A percentile compares a stretch with the other conserved stretches of the same genome.
These are phyloP conservation scores for Meandrina meandrites DNA, from an alignment of 92 coral and sea anemone species.

Conservation along the genomic window DNA sequence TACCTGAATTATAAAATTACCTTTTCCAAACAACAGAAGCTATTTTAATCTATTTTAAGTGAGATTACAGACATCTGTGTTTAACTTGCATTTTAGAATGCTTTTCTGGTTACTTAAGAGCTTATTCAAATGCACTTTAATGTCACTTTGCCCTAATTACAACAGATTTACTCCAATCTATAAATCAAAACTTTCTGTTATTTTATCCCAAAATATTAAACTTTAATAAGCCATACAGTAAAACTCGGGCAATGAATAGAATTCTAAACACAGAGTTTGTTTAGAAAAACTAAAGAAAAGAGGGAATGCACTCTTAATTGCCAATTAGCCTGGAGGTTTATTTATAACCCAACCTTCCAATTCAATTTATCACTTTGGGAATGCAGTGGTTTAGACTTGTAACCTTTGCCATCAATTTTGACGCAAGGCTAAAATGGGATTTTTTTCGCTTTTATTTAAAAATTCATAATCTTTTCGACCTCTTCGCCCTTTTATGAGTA, in stretches of 20 bases:
- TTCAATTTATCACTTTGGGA: slow-evolving; percentile 12
- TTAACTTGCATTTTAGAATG: not conserved
- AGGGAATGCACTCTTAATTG: not conserved
- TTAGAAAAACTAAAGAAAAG: not conserved
- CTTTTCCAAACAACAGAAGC: not conserved
- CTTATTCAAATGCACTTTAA: not conserved
- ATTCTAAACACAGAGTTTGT: slow-evolving; percentile 17
- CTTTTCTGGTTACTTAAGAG: not conserved
- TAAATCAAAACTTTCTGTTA: not conserved
- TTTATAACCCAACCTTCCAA: not conserved
- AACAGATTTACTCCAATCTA: not conserved
- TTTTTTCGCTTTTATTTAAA: slow-evolving; percentile 17
- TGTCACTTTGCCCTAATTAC: not conserved
- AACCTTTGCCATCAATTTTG: slow-evolving; percentile 5
- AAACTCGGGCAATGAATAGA: not conserved
- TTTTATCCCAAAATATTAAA: not conserved
- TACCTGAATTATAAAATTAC: not conserved
- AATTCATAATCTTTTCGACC: slow-evolving; percentile 21
- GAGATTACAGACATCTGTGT: not conserved
- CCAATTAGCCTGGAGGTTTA: slow-evolving; percentile 26
- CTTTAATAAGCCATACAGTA: not conserved
- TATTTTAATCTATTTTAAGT: not conserved
- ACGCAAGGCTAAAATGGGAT: not conserved
- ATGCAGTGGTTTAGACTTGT: not conserved
- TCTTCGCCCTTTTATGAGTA: not conserved